Percentiles rank a stretch among this genome's conserved stretches.
phyloP scores from a whole-genome alignment of 2,888 invertebrate genomes.

The Eudemis profundana region DNA sequence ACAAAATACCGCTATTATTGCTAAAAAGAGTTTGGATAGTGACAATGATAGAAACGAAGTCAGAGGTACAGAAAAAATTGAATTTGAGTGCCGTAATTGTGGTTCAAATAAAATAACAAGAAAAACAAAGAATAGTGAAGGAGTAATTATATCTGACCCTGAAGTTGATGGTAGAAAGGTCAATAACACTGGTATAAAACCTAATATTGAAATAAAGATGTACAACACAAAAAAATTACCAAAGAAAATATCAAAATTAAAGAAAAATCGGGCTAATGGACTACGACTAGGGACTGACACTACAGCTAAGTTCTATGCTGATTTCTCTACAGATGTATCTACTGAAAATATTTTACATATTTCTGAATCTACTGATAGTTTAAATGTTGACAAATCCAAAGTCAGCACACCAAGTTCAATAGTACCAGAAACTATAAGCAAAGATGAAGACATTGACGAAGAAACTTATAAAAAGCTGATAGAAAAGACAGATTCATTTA shows the following conservation, averaged over 20 bases:
- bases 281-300: constrained; percentile 78
- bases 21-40: constrained; percentile 72
- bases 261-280: constrained; percentile 87
- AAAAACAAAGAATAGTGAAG: constrained; percentile 63
- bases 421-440: constrained; percentile 65
- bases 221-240: constrained; percentile 89
- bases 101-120: constrained; percentile 76
- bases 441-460: constrained; percentile 80
- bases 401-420: constrained; percentile 52
- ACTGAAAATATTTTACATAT: constrained; percentile 86
- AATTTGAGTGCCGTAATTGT: constrained; percentile 80
- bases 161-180: constrained; percentile 68
- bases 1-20: constrained; percentile 67
- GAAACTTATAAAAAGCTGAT: constrained; percentile 79
- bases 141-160: constrained; percentile 69
- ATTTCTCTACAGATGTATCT: constrained; percentile 87
- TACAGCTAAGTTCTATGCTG: constrained; percentile 88
- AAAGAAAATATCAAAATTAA: constrained; percentile 89
- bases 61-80: constrained; percentile 75
- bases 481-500: constrained; percentile 83
- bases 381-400: constrained; percentile 75
- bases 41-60: constrained; percentile 68
- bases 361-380: constrained; percentile 87
- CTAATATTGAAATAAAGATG: constrained; percentile 84
- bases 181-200: constrained; percentile 55